These are phyloP conservation scores for Synodontis membranacea DNA, from an alignment of 2,113 vertebrate species.

Conservation along the genomic window DNA sequence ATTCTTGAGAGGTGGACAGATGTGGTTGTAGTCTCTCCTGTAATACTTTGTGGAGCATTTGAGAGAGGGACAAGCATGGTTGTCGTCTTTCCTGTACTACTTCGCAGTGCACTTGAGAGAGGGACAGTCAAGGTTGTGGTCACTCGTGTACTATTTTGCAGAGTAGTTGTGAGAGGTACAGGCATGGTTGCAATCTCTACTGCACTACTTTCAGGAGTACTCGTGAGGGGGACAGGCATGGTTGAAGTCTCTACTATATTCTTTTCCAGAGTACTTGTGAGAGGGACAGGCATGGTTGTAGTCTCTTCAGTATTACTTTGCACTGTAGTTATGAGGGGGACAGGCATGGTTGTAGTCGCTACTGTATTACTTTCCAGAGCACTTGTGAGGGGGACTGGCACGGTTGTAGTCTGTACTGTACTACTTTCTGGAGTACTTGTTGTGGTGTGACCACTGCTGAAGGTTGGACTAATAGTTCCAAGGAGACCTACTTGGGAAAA, in stretches of 20 bases:
- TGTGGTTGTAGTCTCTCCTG: neutral
- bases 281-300: neutral
- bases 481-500: neutral
- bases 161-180: neutral
- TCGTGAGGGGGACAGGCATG: neutral
- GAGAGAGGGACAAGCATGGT: neutral
- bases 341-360: neutral
- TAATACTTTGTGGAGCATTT: neutral
- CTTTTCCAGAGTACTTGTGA: neutral
- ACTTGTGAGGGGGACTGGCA: neutral
- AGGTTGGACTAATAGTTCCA: neutral
- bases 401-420: neutral
- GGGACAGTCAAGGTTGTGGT: neutral
- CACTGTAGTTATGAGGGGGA: too few relatives aligned
- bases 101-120: neutral
- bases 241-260: neutral
- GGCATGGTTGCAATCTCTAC: neutral
- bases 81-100: neutral
- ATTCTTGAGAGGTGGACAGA: neutral
- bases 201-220: neutral
- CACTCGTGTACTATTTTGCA: neutral
- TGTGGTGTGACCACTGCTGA: neutral
- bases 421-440: neutral
- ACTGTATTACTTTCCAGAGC: neutral
- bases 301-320: neutral